A percentile compares a stretch with the other conserved stretches of the same genome.
phyloP scores from a whole-genome alignment of 2,888 invertebrate species.

The Rotaria macrura region DNA sequence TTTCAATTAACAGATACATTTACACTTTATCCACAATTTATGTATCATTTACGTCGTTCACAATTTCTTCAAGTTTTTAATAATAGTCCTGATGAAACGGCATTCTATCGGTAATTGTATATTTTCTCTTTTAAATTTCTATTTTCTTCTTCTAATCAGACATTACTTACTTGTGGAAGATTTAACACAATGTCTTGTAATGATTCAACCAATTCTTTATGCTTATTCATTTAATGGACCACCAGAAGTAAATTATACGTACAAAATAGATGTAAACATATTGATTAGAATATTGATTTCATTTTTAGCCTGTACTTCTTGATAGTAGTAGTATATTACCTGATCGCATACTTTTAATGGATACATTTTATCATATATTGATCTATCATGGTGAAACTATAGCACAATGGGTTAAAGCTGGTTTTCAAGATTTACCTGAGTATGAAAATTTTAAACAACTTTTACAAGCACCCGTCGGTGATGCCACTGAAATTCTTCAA shows the following conservation, averaged over 20 bases:
- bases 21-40: slow-evolving; percentile 95
- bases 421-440: slow-evolving; percentile 86
- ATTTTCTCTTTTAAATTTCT: not conserved
- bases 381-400: slow-evolving; percentile 99
- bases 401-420: slow-evolving; percentile 85
- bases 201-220: slow-evolving; percentile 98
- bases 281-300: too few relatives aligned
- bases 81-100: slow-evolving; percentile 97
- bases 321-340: slow-evolving; percentile 95
- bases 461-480: slow-evolving; percentile 85
- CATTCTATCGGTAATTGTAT: slow-evolving; percentile 72
- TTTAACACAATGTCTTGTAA: slow-evolving; percentile 87
- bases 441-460: slow-evolving; percentile 94
- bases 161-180: slow-evolving; percentile 96
- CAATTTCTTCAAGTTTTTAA: slow-evolving; percentile 99
- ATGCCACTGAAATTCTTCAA: slow-evolving; percentile 88
- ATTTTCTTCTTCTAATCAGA: not conserved
- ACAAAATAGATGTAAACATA: too few relatives aligned
- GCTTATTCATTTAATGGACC: slow-evolving; percentile 88
- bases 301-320: slow-evolving; percentile 68
- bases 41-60: slow-evolving; percentile 94
- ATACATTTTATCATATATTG: slow-evolving; percentile 98
- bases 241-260: slow-evolving; percentile 49
- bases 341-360: slow-evolving; percentile 92
- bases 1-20: slow-evolving; percentile 92